A percentile compares a stretch with the other conserved stretches of the same genome.
Evolutionary conservation across 2,888 invertebrate species (phyloP).

Genomic region (Dioctria rufipes): DNA sequence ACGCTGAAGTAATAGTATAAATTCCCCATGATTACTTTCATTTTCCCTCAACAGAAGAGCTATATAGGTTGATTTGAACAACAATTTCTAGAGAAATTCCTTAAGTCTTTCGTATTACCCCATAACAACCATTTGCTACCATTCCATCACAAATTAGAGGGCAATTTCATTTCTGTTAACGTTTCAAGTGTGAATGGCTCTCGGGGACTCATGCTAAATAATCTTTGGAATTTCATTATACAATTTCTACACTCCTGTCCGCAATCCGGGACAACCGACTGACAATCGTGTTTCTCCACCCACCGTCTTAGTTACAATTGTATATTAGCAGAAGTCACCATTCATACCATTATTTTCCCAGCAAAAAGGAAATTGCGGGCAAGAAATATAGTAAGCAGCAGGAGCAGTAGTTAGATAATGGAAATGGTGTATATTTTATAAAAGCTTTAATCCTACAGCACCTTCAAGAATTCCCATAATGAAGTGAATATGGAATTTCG

Average conservation of each 20-base stretch:
- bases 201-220: neutral
- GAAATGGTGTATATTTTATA: neutral
- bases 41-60: too few relatives aligned
- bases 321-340: neutral
- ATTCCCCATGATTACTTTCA: too few relatives aligned
- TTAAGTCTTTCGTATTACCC: slow-evolving; percentile 18
- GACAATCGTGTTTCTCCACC: neutral
- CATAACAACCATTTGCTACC: slow-evolving; percentile 23
- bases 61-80: too few relatives aligned
- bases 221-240: slow-evolving; percentile 39
- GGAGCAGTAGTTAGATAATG: neutral
- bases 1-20: too few relatives aligned
- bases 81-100: neutral
- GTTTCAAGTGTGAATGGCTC: slow-evolving; percentile 2
- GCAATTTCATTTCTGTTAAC: slow-evolving; percentile 20
- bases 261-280: neutral
- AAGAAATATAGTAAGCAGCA: neutral
- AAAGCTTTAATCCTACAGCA: neutral
- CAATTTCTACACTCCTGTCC: neutral
- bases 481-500: neutral
- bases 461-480: neutral
- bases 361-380: neutral
- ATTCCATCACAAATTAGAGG: slow-evolving; percentile 18
- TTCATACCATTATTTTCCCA: neutral
- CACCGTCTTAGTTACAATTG: too few relatives aligned